Base-by-base conservation (phyloP, 1,140 invertebrate genomes). In the Drosophila fuyamai region DNA sequence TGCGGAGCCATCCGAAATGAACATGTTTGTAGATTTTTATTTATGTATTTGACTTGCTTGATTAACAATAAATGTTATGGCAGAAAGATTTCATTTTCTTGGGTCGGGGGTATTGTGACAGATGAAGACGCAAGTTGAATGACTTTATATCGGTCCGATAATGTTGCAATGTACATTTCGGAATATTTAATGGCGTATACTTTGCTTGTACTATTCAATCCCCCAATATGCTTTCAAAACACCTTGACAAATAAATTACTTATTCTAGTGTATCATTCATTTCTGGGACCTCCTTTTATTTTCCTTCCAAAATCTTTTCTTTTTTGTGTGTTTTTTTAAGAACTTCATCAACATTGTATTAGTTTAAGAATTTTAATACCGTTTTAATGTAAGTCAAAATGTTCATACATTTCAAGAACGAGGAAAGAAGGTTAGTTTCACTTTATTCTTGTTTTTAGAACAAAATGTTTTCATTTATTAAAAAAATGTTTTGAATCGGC, bases 21-120 rank as follows among this genome's bases (percentile, higher is more conserved):
- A 81, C 83, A 82, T 88, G 82, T 88, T 86, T 88, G 82, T 88
- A 68, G 66, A 82, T 82, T 82, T 63, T 79, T 76, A 86, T 85
- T 83, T 83, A 83, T 79, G 80, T 83, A 83, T 84, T 86, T 86
- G 79, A 79, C 65, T 88, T 86, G 70, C 82, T 86, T 86, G 82
- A 86, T 86, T 86, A 88, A 86, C 82, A 79, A 86, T 86, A 86
- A 86, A 86, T 86, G 88, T 86, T 86, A 79, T 88, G 83, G 55
- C 70, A 79, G 71, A 51, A 32, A 47, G 70, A 78, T 84, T 79
- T 84, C 71, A 72, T 71, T 75, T 72, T 41, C n/a, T 10, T 16
- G 14, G 29, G 18, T 5, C 5, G 18, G 16, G 14, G 27, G 13
- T 44, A 14, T 70, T 36, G 53, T 47, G 44, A 29, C 62, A 38